Conservation (phyloP, 1,140 invertebrate species). For the Aleiodes sp. region DNA sequence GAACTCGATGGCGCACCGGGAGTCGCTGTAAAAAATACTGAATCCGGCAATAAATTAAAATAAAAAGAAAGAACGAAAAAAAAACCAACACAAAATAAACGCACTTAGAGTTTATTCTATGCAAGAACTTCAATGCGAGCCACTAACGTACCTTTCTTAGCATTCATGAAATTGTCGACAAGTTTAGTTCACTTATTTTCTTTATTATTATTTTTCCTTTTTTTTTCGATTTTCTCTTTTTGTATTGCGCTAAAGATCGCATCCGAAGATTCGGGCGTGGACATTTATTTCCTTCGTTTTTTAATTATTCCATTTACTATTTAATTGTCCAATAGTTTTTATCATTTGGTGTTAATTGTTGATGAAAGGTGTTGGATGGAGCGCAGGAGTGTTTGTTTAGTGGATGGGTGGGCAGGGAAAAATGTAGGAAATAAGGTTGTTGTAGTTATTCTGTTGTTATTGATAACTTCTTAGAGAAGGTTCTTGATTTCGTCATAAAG, state of each 20-base stretch:
- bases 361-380: conserved; percentile 27
- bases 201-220: background rate
- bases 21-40: conserved; percentile 60
- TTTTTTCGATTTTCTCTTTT: background rate
- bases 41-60: conserved; percentile 64
- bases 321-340: background rate
- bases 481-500: conserved; percentile 82
- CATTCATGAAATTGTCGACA: conserved; percentile 50
- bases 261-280: conserved; percentile 27
- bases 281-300: background rate
- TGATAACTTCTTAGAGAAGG: conserved; percentile 63
- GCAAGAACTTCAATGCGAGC: conserved; percentile 47
- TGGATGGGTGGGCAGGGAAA: conserved; percentile 21
- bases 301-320: background rate
- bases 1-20: conserved; percentile 41
- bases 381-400: background rate
- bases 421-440: conserved; percentile 20
- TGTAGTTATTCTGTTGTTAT: conserved; percentile 16
- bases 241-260: background rate
- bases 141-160: conserved; percentile 43
- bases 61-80: conserved; percentile 21
- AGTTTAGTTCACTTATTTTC: conserved; percentile 24
- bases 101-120: conserved; percentile 21
- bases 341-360: conserved; percentile 29
- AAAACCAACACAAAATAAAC: background rate